phyloP scores from a whole-genome alignment of 2,113 vertebrate species.

The Corvus hawaiiensis region DNA sequence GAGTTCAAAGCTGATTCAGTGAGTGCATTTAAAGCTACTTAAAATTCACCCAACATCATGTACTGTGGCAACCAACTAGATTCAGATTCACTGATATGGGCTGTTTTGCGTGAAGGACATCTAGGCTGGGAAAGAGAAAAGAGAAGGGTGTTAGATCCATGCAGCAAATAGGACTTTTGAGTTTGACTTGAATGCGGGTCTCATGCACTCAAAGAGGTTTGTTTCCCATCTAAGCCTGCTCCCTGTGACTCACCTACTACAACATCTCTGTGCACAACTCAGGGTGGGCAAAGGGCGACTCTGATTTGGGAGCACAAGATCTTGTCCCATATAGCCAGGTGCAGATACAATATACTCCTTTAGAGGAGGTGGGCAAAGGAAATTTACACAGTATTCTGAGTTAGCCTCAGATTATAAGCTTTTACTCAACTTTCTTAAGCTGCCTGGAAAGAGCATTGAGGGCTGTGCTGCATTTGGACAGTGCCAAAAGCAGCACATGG shows the following conservation, averaged over 20 bases:
- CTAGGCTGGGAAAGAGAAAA: background rate
- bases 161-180: background rate
- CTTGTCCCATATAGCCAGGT: background rate
- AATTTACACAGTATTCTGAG: background rate
- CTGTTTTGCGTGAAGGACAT: background rate
- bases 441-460: background rate
- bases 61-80: background rate
- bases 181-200: background rate
- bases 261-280: background rate
- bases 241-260: background rate
- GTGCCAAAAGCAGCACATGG: background rate
- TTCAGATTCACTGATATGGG: background rate
- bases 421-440: background rate
- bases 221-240: background rate
- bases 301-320: background rate
- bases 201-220: background rate
- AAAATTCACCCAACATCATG: background rate
- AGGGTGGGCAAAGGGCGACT: background rate
- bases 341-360: background rate
- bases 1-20: background rate
- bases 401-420: background rate
- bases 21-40: background rate
- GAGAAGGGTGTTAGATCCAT: background rate
- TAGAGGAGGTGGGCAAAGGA: background rate
- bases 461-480: background rate